phyloP scores from a whole-genome alignment of 2,113 vertebrate genomes.

The Fregata magnificens region DNA sequence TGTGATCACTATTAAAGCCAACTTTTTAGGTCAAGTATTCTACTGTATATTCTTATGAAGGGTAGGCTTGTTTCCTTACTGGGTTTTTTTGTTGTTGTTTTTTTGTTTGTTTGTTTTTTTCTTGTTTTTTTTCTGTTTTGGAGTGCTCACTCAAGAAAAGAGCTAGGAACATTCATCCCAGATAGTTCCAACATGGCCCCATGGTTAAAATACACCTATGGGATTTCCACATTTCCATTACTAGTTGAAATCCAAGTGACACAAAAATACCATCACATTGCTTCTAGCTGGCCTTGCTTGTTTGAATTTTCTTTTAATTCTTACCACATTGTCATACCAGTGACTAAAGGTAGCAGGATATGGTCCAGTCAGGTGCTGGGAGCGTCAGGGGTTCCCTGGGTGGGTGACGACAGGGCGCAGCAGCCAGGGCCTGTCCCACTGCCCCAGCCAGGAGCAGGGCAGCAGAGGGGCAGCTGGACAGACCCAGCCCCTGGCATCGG shows the following conservation, averaged over 20 bases:
- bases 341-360: neutral
- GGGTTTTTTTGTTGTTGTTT: too few species aligned
- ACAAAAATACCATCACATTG: neutral
- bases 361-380: rapidly evolving
- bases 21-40: neutral
- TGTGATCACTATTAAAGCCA: neutral
- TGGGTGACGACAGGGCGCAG: neutral
- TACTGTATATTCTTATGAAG: neutral
- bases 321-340: neutral
- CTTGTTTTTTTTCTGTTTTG: neutral
- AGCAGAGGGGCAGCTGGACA: neutral
- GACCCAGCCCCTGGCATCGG: too few species aligned
- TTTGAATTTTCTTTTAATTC: neutral
- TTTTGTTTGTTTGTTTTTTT: too few species aligned
- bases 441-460: neutral
- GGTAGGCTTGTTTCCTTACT: neutral
- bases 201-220: neutral
- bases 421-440: neutral
- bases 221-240: neutral
- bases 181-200: neutral
- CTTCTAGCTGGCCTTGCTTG: neutral
- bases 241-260: neutral
- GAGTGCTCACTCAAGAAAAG: neutral
- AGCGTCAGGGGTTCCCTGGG: rapidly evolving
- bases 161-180: neutral